These are phyloP conservation scores for Catocala sponsa DNA, from an alignment of 2,888 invertebrate genomes.

Conservation along the genomic window DNA sequence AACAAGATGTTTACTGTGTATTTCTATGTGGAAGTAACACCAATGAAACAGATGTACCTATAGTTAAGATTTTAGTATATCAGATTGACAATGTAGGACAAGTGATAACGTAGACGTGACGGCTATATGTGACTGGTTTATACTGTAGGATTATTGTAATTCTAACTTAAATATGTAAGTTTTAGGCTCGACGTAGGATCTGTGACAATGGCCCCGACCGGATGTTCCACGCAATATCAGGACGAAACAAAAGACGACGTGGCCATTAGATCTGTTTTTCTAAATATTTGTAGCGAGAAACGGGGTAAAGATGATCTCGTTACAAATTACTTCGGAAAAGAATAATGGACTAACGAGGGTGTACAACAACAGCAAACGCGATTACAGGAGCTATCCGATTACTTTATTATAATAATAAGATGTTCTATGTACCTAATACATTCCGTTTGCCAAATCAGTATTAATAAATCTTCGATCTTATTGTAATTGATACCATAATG, in stretches of 20 bases:
- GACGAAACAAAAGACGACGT: slow-evolving; percentile 26
- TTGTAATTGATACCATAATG: slow-evolving; percentile 24
- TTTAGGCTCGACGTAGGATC: slow-evolving; percentile 28
- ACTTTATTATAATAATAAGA: slow-evolving; percentile 26
- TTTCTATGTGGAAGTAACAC: slow-evolving; percentile 57
- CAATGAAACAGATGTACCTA: slow-evolving; percentile 59
- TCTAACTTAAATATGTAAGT: slow-evolving; percentile 42
- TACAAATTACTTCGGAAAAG: slow-evolving; percentile 26
- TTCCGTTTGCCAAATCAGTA: slow-evolving; percentile 50
- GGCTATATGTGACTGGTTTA: slow-evolving; percentile 67
- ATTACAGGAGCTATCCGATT: slow-evolving; percentile 24
- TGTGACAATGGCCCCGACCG: slow-evolving; percentile 34
- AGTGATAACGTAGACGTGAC: slow-evolving; percentile 63
- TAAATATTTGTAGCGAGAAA: slow-evolving; percentile 27
- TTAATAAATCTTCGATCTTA: slow-evolving; percentile 40
- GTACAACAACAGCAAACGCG: slow-evolving; percentile 14
- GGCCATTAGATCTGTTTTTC: slow-evolving; percentile 30
- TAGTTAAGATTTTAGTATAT: slow-evolving; percentile 52
- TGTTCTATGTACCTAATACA: slow-evolving; percentile 25
- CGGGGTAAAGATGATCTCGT: slow-evolving; percentile 22
- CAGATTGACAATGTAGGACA: slow-evolving; percentile 55
- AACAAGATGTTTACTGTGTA: slow-evolving; percentile 36
- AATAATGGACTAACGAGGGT: slow-evolving; percentile 20
- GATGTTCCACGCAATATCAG: slow-evolving; percentile 42
- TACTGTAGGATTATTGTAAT: slow-evolving; percentile 55